These are phyloP conservation scores for Zoanthus gigantus DNA, from an alignment of 92 coral and sea anemone species.

Conservation along the genomic window DNA sequence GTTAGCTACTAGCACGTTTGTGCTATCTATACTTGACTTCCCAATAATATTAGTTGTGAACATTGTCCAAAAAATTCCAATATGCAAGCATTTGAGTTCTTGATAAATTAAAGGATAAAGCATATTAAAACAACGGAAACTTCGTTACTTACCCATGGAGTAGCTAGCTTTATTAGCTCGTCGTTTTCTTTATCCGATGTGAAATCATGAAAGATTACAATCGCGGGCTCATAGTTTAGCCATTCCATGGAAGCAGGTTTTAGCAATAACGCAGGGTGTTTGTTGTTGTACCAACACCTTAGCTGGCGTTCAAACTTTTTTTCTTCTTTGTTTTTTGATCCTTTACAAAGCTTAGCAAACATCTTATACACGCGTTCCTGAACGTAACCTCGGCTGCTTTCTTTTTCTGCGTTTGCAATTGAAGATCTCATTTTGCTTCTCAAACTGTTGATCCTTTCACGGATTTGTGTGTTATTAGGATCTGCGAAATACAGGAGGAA, in stretches of 20 bases:
- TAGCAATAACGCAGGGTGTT: constrained; percentile 33
- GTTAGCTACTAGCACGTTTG: too few relatives aligned
- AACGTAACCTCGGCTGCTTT: not conserved
- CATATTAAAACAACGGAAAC: not conserved
- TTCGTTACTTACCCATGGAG: constrained; percentile 52
- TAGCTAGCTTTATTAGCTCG: constrained; percentile 44
- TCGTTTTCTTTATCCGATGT: constrained; percentile 53
- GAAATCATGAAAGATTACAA: constrained; percentile 48
- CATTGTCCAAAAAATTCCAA: too few relatives aligned
- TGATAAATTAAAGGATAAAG: not conserved
- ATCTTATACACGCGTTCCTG: not conserved
- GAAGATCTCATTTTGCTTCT: not conserved
- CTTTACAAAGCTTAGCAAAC: constrained; percentile 6
- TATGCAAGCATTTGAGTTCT: too few relatives aligned
- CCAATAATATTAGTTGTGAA: too few relatives aligned
- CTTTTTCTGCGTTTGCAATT: not conserved
- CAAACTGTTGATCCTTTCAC: not conserved
- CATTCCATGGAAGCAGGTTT: constrained; percentile 59
- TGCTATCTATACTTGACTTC: too few relatives aligned
- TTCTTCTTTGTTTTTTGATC: not conserved
- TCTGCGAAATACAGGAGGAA: not conserved
- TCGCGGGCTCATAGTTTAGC: constrained; percentile 47
- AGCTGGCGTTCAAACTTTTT: not conserved
- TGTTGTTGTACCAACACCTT: constrained; percentile 47
- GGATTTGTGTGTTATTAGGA: constrained; percentile 1